These are phyloP conservation scores for Anneissia japonica DNA, from an alignment of 35 echinoderm and acorn worm species.

Conservation along the genomic window DNA sequence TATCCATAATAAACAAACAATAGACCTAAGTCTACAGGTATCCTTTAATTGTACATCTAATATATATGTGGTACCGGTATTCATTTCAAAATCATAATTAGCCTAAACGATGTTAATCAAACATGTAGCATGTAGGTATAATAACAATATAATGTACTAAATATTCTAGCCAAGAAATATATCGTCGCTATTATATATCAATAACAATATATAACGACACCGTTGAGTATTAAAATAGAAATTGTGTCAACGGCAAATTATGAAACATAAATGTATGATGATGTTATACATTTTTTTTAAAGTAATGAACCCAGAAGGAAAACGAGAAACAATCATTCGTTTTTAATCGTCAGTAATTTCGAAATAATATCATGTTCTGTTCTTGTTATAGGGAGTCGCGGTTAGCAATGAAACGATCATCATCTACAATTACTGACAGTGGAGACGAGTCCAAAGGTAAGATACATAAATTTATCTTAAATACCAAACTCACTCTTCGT, in stretches of 20 bases:
- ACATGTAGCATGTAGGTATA: no score
- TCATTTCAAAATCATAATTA: no score
- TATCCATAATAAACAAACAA: no score
- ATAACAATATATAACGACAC: no score
- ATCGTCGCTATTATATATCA: no score
- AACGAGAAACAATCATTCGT: not conserved
- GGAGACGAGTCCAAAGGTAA: constrained; percentile 83
- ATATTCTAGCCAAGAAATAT: no score
- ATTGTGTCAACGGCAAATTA: not conserved
- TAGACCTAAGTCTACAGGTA: no score
- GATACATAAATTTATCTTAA: not conserved
- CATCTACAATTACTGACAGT: constrained; percentile 68
- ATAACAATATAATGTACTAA: no score
- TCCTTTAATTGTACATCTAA: no score
- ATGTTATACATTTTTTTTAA: not conserved
- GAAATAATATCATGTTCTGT: constrained; percentile 10
- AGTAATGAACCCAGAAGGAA: not conserved
- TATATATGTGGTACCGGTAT: no score
- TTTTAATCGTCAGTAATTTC: constrained; percentile 20
- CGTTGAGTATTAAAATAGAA: no score
- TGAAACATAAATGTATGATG: not conserved
- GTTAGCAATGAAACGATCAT: constrained; percentile 66
- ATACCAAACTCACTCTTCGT: not conserved
- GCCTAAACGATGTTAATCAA: no score
- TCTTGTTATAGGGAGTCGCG: constrained; percentile 62